Evolutionary conservation across 2,888 invertebrate genomes (phyloP).

Genomic region (Byasa hedistus): DNA sequence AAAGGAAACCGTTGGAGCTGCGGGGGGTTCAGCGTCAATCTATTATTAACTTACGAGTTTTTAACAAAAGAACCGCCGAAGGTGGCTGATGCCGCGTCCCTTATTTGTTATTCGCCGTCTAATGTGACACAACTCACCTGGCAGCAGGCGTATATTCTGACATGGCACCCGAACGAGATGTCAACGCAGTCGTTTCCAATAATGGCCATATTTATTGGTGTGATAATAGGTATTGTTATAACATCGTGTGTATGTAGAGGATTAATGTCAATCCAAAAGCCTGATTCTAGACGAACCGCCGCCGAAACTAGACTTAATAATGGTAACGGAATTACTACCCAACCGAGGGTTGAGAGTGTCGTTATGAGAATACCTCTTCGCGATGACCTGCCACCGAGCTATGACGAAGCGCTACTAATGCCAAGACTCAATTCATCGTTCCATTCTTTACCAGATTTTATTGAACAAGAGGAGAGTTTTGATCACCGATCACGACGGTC

Average conservation of each 20-base stretch:
- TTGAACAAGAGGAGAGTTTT: slow-evolving; percentile 58
- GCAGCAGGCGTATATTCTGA: slow-evolving; percentile 83
- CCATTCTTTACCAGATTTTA: slow-evolving; percentile 76
- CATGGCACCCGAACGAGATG: slow-evolving; percentile 77
- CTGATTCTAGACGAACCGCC: slow-evolving; percentile 51
- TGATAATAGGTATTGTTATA: slow-evolving; percentile 76
- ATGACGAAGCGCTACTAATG: slow-evolving; percentile 88
- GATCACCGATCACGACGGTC: slow-evolving; percentile 57
- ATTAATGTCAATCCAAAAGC: slow-evolving; percentile 65
- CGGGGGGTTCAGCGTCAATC: slow-evolving; percentile 80
- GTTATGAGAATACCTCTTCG: slow-evolving; percentile 59
- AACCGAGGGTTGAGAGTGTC: slow-evolving; percentile 54
- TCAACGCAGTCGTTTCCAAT: slow-evolving; percentile 74
- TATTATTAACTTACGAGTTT: slow-evolving; percentile 81
- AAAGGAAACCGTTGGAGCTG: slow-evolving; percentile 89
- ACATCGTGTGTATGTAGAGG: slow-evolving; percentile 80
- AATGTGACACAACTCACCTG: slow-evolving; percentile 83
- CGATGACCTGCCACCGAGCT: slow-evolving; percentile 82
- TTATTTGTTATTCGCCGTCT: slow-evolving; percentile 84
- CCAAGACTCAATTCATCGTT: slow-evolving; percentile 83
- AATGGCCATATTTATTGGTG: slow-evolving; percentile 75
- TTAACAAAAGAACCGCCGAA: slow-evolving; percentile 79
- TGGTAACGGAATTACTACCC: slow-evolving; percentile 48
- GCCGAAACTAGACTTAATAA: slow-evolving; percentile 68
- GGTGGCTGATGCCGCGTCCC: slow-evolving; percentile 58